phyloP scores from a whole-genome alignment of 2,113 vertebrate genomes.

The Bujurquina vittata region DNA sequence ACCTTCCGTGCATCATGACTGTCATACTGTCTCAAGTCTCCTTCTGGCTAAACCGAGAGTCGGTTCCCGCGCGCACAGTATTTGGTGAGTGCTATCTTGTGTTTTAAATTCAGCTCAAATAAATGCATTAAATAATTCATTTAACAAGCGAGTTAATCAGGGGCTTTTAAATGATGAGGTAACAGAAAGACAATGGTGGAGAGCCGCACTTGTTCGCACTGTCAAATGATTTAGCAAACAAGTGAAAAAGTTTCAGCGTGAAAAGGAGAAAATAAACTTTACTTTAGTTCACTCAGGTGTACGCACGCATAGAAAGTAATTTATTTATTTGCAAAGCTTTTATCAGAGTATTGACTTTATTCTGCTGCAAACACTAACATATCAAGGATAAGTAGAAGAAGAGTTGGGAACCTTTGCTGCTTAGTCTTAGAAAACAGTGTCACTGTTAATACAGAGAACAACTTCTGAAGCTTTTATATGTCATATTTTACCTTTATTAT shows the following conservation, averaged over 20 bases:
- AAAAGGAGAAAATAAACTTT: not conserved
- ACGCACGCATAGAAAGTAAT: not conserved
- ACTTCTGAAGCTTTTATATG: not conserved
- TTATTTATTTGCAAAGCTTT: not conserved
- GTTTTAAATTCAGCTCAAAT: conserved; percentile 14
- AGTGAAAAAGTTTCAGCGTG: not conserved
- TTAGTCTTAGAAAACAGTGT: not conserved
- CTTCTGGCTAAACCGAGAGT: conserved; percentile 99
- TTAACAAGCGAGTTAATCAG: conserved; percentile 5
- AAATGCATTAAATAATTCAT: conserved; percentile 21
- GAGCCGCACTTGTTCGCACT: not conserved
- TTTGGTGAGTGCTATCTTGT: conserved; percentile 88
- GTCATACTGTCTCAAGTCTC: conserved; percentile 99
- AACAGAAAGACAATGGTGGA: not conserved
- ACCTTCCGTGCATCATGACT: conserved; percentile 99
- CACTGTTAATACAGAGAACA: not conserved
- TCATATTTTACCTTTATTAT: not conserved
- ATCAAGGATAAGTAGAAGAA: conserved; percentile 34
- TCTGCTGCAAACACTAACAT: conserved; percentile 31
- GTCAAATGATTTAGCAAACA: not conserved
- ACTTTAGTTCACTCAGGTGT: not conserved
- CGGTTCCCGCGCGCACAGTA: conserved; percentile 95
- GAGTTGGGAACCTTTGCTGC: not conserved
- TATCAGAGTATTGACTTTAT: conserved; percentile 56
- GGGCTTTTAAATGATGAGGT: conserved; percentile 5